Conservation (phyloP, 2,888 invertebrate species). For the Tribolium freemani region DNA sequence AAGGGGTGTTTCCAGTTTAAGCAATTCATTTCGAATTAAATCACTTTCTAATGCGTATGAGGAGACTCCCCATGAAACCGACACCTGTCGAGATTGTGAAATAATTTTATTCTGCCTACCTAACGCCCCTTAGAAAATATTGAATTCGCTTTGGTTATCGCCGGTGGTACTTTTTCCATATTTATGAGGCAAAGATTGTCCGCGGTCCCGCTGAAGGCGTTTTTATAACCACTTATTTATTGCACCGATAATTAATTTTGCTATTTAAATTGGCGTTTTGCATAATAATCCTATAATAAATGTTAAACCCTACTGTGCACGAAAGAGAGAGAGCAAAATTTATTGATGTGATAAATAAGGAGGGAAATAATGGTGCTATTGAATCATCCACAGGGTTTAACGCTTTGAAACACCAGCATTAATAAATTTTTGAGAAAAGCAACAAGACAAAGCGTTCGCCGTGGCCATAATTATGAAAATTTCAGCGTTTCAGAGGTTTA, state of each 20-base stretch:
- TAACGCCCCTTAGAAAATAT: not conserved
- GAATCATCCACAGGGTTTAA: conserved; percentile 14
- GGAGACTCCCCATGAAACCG: no score
- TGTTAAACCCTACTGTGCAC: conserved; percentile 20
- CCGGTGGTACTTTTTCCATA: not conserved
- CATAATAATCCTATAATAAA: conserved; percentile 37
- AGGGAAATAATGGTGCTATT: not conserved
- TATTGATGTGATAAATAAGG: conserved; percentile 28
- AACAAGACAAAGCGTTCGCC: not conserved
- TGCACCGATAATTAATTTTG: conserved; percentile 29
- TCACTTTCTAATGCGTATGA: no score
- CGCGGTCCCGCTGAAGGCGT: conserved; percentile 2
- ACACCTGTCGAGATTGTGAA: no score
- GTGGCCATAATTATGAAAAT: conserved; percentile 4
- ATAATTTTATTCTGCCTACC: not conserved
- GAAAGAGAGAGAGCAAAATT: conserved; percentile 24
- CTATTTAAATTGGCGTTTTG: conserved; percentile 30
- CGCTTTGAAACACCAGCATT: not conserved
- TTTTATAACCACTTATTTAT: conserved; percentile 27
- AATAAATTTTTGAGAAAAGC: conserved; percentile 25
- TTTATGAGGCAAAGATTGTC: conserved; percentile 12
- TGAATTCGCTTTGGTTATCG: not conserved
- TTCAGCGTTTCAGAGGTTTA: conserved; percentile 19
- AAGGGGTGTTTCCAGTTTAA: no score
- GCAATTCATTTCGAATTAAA: no score